Percentiles rank a stretch among this genome's conserved stretches.
Conservation (phyloP, 2,797 vertebrate genomes). For the Typhlichthys subterraneus region DNA sequence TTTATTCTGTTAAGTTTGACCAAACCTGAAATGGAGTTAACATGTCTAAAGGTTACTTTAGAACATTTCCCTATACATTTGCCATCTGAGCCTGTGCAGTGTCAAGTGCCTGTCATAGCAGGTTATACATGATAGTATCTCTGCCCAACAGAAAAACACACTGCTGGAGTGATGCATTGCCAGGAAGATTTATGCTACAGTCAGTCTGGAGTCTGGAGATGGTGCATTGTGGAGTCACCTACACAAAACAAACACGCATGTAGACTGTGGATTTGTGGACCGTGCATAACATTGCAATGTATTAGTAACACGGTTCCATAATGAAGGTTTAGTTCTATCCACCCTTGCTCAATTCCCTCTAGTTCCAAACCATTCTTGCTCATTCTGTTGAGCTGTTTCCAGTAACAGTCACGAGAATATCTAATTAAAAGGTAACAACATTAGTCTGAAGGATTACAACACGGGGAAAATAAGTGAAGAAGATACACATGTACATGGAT, state of each 20-base stretch:
- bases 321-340: constrained; percentile 10
- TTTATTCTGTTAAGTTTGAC: not conserved
- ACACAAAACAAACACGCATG: constrained; percentile 43
- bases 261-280: constrained; percentile 40
- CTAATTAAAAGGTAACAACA: not conserved
- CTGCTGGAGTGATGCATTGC: constrained; percentile 57
- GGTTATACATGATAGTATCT: constrained; percentile 47
- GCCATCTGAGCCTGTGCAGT: constrained; percentile 22
- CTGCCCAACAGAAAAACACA: constrained; percentile 51
- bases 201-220: too few species aligned
- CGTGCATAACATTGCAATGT: constrained; percentile 46
- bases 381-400: not conserved
- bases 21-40: constrained; percentile 7
- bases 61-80: constrained; percentile 18
- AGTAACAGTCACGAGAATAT: not conserved
- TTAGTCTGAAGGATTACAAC: not conserved
- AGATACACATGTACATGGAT: not conserved
- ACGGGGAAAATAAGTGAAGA: not conserved
- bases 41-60: constrained; percentile 19
- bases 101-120: constrained; percentile 35
- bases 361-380: constrained; percentile 19
- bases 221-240: constrained; percentile 46
- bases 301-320: not conserved
- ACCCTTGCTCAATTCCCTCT: too few species aligned
- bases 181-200: constrained; percentile 66